Evolutionary conservation across 2,888 invertebrate species (phyloP), one percentile per base, ranked within the genome.

Genomic region (Falcaria lacertinaria): DNA sequence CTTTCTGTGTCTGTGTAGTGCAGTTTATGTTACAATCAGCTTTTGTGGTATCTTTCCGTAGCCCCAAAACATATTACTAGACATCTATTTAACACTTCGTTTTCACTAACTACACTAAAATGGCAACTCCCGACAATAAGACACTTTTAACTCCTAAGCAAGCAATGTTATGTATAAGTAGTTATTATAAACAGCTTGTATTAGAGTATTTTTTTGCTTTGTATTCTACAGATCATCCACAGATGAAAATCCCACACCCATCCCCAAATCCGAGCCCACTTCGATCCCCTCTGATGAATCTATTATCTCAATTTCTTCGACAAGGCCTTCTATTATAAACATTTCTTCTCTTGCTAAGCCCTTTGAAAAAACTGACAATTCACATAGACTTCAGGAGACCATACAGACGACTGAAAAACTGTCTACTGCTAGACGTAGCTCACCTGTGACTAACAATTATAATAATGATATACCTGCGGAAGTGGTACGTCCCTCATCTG

Each of bases 171-270:
- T 69, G 63, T 59, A 57, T 68, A 66, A 39, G 52, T 63, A 57
- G 42, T 54, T 45, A 61, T 53, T 62, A 54, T 55, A 58, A 64
- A 69, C 69, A 78, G 78, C 76, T 82, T 80, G 60, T 80, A 78
- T 82, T 84, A 88, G 89, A 85, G 67, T 58, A 73, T 77, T 82
- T 73, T 86, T 85, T 78, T 86, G 83, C 84, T 89, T 89, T 89
- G 69, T 89, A 87, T 89, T 90, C 85, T 83, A 89, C 90, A 90
- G 90, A 90, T 90, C 85, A 80, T 82, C 90, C 69, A 81, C 87
- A 74, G 86, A 87, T 81, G 87, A 88, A 80, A 89, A 68, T 78
- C 80, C 79, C 64, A 77, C 64, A 64, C 77, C 66, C 49, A 77
- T 64, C 64, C 77, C 66, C 49, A 68, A 65, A 58, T 74, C 86